Conservation (phyloP, 2,797 vertebrate genomes). For the Cynodonichthys magdalenae region DNA sequence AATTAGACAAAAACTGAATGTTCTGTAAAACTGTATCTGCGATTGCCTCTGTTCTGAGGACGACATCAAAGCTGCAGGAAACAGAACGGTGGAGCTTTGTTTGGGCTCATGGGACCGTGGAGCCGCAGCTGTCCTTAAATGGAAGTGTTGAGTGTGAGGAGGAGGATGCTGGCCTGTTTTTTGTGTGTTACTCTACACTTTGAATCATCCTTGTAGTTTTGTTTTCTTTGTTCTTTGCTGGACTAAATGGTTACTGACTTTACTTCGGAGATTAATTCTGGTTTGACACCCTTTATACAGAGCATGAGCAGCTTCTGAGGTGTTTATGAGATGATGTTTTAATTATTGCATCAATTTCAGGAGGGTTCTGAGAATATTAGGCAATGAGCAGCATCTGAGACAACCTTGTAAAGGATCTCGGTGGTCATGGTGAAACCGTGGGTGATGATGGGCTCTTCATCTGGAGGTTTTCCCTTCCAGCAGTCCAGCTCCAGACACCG, state of each 20-base stretch:
- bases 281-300: too few relatives aligned
- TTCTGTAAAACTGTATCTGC: constrained; percentile 10
- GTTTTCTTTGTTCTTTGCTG: constrained; percentile 2
- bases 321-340: constrained; percentile 5
- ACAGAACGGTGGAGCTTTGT: constrained; percentile 49
- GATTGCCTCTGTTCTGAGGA: constrained; percentile 6
- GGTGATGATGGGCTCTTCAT: constrained; percentile 97
- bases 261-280: too few relatives aligned
- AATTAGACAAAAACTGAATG: background rate
- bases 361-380: background rate
- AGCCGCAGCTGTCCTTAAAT: constrained; percentile 64
- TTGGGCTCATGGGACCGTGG: constrained; percentile 21
- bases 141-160: constrained; percentile 55
- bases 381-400: background rate
- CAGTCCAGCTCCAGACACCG: constrained; percentile 97
- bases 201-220: constrained; percentile 8
- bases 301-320: background rate
- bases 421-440: constrained; percentile 99
- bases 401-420: constrained; percentile 96
- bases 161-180: constrained; percentile 18
- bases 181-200: constrained; percentile 13
- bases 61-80: constrained; percentile 38
- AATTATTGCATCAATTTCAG: background rate
- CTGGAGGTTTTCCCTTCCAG: constrained; percentile 96
- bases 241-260: constrained; percentile 10